phyloP scores from a whole-genome alignment of 2,113 vertebrate genomes.

The Melanocharis versteri region DNA sequence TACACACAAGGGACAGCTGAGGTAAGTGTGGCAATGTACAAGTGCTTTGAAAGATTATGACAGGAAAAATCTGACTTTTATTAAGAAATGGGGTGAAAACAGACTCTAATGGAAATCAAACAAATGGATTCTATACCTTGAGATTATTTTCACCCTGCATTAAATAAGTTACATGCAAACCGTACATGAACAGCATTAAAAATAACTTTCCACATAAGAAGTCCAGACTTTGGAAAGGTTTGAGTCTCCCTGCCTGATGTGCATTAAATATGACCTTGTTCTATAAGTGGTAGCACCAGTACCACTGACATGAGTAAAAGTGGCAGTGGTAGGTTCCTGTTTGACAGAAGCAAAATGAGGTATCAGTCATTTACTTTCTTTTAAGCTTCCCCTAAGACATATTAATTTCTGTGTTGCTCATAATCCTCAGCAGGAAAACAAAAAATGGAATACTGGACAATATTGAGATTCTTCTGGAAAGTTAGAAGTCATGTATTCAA shows the following conservation, averaged over 20 bases:
- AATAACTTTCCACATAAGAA: not conserved
- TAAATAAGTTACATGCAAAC: not conserved
- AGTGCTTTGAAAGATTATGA: slow-evolving; percentile 18
- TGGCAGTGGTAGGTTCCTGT: not conserved
- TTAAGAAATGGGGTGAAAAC: not conserved
- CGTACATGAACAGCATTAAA: not conserved
- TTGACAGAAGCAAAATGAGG: not conserved
- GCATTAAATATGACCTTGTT: not conserved
- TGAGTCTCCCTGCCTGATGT: not conserved
- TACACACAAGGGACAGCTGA: not conserved
- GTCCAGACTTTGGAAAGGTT: not conserved
- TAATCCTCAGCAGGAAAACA: not conserved
- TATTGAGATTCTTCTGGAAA: not conserved
- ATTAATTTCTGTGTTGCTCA: not conserved
- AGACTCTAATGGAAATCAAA: not conserved
- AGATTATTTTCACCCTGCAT: not conserved
- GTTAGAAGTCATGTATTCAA: not conserved
- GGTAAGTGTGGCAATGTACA: not conserved
- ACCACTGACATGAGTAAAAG: not conserved
- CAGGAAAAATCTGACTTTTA: slow-evolving; percentile 47
- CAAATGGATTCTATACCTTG: not conserved
- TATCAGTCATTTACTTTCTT: not conserved
- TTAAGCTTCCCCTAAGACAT: not conserved
- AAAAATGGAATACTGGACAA: not conserved
- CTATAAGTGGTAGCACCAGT: not conserved